Base-by-base conservation (phyloP, 2,113 vertebrate genomes). In the Benitochromis conjunctus region DNA sequence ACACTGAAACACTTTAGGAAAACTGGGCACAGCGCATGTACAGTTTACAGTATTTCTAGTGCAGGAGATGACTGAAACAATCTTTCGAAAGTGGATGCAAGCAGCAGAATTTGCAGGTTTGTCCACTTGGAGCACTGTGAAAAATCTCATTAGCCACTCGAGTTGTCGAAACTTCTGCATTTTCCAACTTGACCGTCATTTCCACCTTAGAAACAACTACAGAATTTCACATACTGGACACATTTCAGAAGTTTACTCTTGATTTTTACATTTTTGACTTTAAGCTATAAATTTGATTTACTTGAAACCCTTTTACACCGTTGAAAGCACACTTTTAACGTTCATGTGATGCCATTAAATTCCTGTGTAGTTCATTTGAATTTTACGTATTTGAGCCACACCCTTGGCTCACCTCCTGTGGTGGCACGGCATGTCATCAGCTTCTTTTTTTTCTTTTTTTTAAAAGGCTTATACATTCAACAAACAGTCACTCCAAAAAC, bases 371-470 rank as follows among this genome's bases (percentile, higher is more conserved):
- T 69, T 43, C 7, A 69, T 14, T 38, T 24, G 12, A 69, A 69
- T 43, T 43, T 24, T 24, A n/a, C 3, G 4, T 41, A 41, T 66
- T 24, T 5, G 3, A 66, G 24, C 1, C 34, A 69, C 62, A 21
- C 34, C 1, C 62, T 41, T 66, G 62, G n/a, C 10, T 66, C 34
- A 38, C 7, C 19, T 66, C 19, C 64, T 14, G 13, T 69, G 64
- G n/a, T 43, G n/a, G n/a, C 36, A 43, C 12, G 3, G 7, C 64
- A 9, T 43, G 64, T 14, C 2, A 43, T 24, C n/a, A 6, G 2
- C 58, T 29, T 29, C 29, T 29, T 29, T 29, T 9, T 9, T 2
- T 2, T 1, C 2, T 3, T 3, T 3, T 13, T 1, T 38, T 2
- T 36, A 11, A 19, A n/a, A 64, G 60, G 19, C 10, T n/a, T n/a